Conservation (phyloP, 2,797 vertebrate species). For the Odontamblyopus lacepedii region DNA sequence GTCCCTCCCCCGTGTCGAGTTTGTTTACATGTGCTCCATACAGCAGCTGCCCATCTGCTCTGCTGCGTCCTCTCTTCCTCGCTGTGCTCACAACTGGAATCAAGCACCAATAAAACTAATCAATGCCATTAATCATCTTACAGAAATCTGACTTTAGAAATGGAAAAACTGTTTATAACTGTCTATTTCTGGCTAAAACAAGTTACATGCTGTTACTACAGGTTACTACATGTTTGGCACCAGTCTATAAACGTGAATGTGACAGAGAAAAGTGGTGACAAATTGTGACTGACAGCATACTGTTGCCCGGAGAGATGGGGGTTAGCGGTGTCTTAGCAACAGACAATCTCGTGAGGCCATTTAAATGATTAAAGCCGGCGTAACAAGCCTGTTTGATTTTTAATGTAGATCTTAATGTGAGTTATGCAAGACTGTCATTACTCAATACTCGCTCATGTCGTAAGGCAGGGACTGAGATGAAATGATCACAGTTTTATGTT, state of each 20-base stretch:
- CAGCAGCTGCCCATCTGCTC: constrained; percentile 55
- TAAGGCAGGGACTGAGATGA: background rate
- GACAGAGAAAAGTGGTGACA: constrained; percentile 24
- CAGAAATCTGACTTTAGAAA: background rate
- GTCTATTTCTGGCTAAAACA: no score
- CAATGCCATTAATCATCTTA: background rate
- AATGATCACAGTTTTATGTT: background rate
- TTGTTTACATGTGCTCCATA: constrained; percentile 60
- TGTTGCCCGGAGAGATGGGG: constrained; percentile 26
- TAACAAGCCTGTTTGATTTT: background rate
- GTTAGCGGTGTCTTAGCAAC: constrained; percentile 55
- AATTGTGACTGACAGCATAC: constrained; percentile 33
- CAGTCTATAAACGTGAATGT: background rate
- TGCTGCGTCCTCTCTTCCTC: constrained; percentile 22
- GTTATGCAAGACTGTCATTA: constrained; percentile 25
- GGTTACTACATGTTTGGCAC: background rate
- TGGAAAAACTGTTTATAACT: no score
- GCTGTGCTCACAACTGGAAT: constrained; percentile 17
- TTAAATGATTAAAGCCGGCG: constrained; percentile 31
- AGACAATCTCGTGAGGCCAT: constrained; percentile 29
- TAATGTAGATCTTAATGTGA: constrained; percentile 19
- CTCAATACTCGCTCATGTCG: background rate
- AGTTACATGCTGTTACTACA: background rate
- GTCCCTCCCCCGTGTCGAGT: constrained; percentile 21
- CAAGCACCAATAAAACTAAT: background rate